Base-by-base conservation (phyloP, 2,888 invertebrate species). In the Monoplex corrugatus region DNA sequence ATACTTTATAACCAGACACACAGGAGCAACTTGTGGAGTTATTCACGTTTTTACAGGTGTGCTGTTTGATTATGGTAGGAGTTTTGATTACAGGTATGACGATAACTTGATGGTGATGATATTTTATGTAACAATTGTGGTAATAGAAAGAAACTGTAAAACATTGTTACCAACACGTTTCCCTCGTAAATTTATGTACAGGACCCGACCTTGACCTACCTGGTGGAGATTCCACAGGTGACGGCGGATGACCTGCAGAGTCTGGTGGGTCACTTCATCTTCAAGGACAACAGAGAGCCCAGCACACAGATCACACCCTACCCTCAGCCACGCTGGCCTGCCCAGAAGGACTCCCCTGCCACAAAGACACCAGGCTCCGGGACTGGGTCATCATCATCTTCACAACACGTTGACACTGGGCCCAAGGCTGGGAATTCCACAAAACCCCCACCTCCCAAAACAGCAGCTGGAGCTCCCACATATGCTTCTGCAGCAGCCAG, bases 211-310 rank as follows among this genome's bases (percentile, higher is more conserved):
- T 5, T 68, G 43, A 40, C 86, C 40, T 68, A 86, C 86, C 19
- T 40, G 68, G 86, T 86, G 86, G 86, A 84, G 57, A 57, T 84
- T 28, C 84, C 84, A 23, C 84, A 84, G 57, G 84, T 84, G 38
- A 84, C 84, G 10, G 57, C 84, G 1, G 84, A 86, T 38, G 86
- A 86, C 23, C 28, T 63, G 5, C 63, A 86, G 13, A 3, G n/a
- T 10, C n/a, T 86, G 16, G 2, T 57, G 35, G 68, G 86, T 8
- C 86, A 38, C 43, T 84, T 45, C 38, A 16, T 57, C 35, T 38
- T 84, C 57, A 44, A 50, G 23, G 84, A 45, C 0, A 10, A 13
- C 32, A 1, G 28, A 0, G 16, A 57, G 0, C 32, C 19, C 45
- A 2, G 35, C 23, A 16, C 3, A 32, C 35, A 44, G 23, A 3